Evolutionary conservation across 2,113 vertebrate species (phyloP).

Genomic region (Mirounga angustirostris): DNA sequence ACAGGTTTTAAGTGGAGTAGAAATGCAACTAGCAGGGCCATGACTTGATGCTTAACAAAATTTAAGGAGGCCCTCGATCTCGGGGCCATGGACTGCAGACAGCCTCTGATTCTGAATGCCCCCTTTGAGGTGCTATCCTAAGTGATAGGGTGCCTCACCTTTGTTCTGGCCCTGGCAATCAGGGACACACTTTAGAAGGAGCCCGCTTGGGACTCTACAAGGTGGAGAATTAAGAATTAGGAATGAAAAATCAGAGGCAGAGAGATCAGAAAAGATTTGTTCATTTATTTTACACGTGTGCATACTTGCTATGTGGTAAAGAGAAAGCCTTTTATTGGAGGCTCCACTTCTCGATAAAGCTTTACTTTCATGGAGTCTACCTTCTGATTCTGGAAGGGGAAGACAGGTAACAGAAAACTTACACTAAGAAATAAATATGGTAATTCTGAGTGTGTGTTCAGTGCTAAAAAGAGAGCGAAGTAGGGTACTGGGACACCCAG

Average conservation of each 20-base stretch:
- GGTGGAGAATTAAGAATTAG: not conserved
- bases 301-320: not conserved
- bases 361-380: not conserved
- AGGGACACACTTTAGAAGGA: not conserved
- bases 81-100: rapidly evolving
- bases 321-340: not conserved
- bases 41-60: not conserved
- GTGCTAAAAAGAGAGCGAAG: not conserved
- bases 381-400: not conserved
- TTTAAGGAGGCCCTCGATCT: not conserved
- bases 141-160: no score
- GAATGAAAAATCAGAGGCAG: not conserved
- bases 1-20: not conserved
- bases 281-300: not conserved
- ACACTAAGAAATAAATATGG: not conserved
- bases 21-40: not conserved
- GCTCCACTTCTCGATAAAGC: not conserved
- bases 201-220: not conserved
- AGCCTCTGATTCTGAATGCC: not conserved
- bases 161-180: not conserved
- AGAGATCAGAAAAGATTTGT: not conserved
- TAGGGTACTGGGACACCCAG: not conserved
- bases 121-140: not conserved
- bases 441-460: not conserved
- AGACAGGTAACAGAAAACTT: not conserved